Evolutionary conservation across 37 sponge, comb jelly and placozoan species (phyloP).

Genomic region (Eunapius fragilis): DNA sequence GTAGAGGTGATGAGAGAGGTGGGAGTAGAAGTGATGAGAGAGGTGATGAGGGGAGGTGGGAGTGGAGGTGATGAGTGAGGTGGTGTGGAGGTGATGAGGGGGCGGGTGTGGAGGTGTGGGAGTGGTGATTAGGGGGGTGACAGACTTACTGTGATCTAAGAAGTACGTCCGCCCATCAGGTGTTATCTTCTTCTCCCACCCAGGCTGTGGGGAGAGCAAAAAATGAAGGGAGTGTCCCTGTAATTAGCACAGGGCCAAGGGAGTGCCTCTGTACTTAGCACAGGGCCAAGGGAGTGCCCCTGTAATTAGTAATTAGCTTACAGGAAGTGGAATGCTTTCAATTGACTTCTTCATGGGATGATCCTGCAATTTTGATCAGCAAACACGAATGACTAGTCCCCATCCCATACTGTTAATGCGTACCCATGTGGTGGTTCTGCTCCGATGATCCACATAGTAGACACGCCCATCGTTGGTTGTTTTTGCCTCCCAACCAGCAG

Average conservation of each 20-base stretch:
- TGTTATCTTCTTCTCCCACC: slow-evolving; percentile 89
- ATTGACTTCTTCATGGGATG: neutral
- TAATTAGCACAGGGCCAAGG: neutral
- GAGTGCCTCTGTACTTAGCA: too few species aligned
- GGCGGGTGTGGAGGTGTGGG: too few species aligned
- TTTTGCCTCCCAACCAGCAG: slow-evolving; percentile 71
- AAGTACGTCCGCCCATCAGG: slow-evolving; percentile 83
- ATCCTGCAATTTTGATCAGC: neutral
- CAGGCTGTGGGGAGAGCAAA: slow-evolving; percentile 47
- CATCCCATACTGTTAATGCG: neutral
- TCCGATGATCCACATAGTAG: slow-evolving; percentile 50
- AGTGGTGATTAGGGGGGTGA: too few species aligned
- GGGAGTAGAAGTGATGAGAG: too few species aligned
- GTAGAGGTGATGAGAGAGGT: too few species aligned
- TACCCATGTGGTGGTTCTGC: slow-evolving; percentile 72
- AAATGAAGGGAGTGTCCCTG: neutral
- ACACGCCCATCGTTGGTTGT: slow-evolving; percentile 36
- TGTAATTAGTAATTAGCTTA: too few species aligned
- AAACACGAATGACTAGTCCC: neutral
- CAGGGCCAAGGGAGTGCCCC: too few species aligned
- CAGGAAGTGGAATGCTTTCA: slow-evolving; percentile 8
- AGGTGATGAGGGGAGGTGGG: too few species aligned
- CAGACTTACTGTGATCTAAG: slow-evolving; percentile 94
- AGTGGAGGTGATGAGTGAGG: too few species aligned
- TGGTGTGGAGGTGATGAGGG: too few species aligned